Base-by-base conservation (phyloP, 2,113 vertebrate genomes). In the Megatriorchis doriae region DNA sequence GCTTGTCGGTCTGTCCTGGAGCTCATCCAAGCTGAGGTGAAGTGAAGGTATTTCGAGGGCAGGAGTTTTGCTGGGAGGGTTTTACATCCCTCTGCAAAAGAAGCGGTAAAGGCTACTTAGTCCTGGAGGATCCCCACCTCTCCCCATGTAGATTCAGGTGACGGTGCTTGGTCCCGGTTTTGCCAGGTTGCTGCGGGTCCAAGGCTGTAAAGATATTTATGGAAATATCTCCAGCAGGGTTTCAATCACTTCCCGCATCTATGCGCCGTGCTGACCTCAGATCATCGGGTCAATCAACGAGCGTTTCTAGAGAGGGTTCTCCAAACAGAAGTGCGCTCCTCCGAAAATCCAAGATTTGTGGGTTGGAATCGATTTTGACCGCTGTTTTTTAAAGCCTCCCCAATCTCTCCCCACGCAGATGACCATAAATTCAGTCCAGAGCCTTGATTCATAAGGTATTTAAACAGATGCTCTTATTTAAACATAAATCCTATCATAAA, bases 391-490 rank as follows among this genome's bases (percentile, higher is more conserved):
- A 93, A 94, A 97, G 81, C 93, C 87, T 96, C 78, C 87, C 92
- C 91, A 93, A 52, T 93, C 91, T 74, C 90, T 96, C 85, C 93
- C 90, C 74, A 90, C 26, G 8, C 94, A 80, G 81, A 94, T 93
- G 95, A 96, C 91, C 23, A 10, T 96, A 94, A 96, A 97, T 96
- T 96, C 95, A 95, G 95, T 63, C 91, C 89, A 93, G 94, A 91
- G 94, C 74, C 81, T 89, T 96, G 94, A 91, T 91, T 97, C 95
- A 90, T 87, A 93, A 97, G 84, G 86, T 97, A 94, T 95, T 97
- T 96, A 95, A 97, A 96, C 95, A 97, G 93, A 95, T 97, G 94
- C 97, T 97, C 95, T 97, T 97, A 96, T 96, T 95, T 96, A 96
- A 97, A 94, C 95, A 96, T 96, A 96, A 95, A 96, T 96, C 96